These are phyloP conservation scores for Vidua chalybeata DNA, from an alignment of 2,113 vertebrate genomes.

Conservation along the genomic window DNA sequence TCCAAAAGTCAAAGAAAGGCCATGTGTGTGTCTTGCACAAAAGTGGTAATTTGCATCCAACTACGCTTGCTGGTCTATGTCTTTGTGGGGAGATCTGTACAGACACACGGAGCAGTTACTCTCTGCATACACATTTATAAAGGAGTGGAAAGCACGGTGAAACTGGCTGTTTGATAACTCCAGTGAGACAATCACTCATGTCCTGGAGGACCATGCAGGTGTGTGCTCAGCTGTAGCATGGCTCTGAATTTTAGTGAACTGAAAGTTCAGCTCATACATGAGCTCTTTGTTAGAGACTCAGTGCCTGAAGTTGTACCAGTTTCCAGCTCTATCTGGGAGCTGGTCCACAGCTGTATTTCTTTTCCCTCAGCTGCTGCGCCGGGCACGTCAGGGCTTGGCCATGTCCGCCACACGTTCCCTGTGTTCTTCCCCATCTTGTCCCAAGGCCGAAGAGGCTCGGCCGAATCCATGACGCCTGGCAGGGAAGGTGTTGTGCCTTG, in stretches of 20 bases:
- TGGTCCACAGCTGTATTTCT: not conserved
- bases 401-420: rapidly evolving
- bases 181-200: not conserved
- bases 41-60: not conserved
- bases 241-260: not conserved
- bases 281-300: not conserved
- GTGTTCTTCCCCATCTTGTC: not conserved
- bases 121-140: not conserved
- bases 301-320: not conserved
- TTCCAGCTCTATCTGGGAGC: not conserved
- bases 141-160: not conserved
- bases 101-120: not conserved
- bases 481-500: rapidly evolving
- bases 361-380: not conserved
- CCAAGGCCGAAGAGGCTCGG: too few relatives aligned
- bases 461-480: rapidly evolving
- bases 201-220: not conserved
- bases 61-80: not conserved
- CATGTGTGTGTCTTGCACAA: not conserved
- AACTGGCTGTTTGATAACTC: not conserved
- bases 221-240: not conserved
- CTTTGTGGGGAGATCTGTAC: rapidly evolving
- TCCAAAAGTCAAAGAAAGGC: not conserved
- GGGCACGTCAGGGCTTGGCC: not conserved
- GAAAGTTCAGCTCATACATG: not conserved